phyloP scores from a whole-genome alignment of 2,113 vertebrate species.

The Syngnathus scovelli region DNA sequence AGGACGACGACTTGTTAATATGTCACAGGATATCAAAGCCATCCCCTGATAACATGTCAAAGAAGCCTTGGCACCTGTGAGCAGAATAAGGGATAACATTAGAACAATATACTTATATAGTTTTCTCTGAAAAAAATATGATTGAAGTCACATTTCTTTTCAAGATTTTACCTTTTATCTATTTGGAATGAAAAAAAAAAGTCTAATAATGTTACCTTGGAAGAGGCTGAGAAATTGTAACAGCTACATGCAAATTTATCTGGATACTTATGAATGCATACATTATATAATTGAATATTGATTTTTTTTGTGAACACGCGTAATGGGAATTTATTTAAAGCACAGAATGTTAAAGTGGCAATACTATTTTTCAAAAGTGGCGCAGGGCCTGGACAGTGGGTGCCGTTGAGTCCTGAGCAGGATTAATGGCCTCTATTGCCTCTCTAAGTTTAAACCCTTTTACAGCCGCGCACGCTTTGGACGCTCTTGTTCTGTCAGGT shows the following conservation, averaged over 20 bases:
- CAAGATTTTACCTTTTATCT: neutral
- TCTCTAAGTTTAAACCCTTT: slow-evolving; percentile 66
- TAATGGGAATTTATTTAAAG: slow-evolving; percentile 1
- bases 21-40: neutral
- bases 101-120: neutral
- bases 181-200: neutral
- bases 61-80: neutral
- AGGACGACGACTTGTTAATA: neutral
- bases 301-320: neutral
- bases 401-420: slow-evolving; percentile 48
- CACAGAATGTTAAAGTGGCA: slow-evolving; percentile 21
- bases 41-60: neutral
- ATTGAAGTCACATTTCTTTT: neutral
- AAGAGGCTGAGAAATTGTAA: neutral
- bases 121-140: neutral
- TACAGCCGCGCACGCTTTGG: slow-evolving; percentile 46
- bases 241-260: neutral
- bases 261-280: neutral
- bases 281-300: neutral
- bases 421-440: slow-evolving; percentile 61
- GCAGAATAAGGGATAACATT: neutral
- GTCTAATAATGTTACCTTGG: neutral
- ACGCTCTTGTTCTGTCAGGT: slow-evolving; percentile 61
- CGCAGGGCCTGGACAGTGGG: slow-evolving; percentile 43
- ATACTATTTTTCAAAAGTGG: slow-evolving; percentile 34